Percentiles rank a stretch among this genome's conserved stretches.
These are phyloP conservation scores for Dysidea cf. avara DNA, from an alignment of 37 sponge, comb jelly and placozoan genomes.

Conservation along the genomic window DNA sequence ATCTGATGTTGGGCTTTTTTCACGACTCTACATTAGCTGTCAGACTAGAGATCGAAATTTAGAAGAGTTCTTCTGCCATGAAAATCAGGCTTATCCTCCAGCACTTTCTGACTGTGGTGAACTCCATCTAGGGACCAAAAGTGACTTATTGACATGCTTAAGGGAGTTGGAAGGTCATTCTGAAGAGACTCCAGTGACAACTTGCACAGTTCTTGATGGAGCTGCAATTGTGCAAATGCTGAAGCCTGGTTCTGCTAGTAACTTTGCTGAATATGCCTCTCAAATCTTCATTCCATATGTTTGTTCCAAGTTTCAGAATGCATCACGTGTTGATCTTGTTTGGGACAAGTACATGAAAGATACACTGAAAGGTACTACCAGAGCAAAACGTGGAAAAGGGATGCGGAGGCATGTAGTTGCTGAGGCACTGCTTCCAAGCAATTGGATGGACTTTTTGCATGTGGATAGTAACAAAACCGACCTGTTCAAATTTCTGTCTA, in stretches of 20 bases:
- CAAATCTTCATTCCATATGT: constrained; percentile 42
- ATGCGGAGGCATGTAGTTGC: constrained; percentile 28
- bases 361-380: constrained; percentile 23
- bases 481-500: constrained; percentile 5
- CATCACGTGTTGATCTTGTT: constrained; percentile 31
- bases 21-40: constrained; percentile 30
- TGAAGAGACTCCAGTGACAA: constrained; percentile 1
- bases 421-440: constrained; percentile 17
- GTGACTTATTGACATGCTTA: constrained; percentile 32
- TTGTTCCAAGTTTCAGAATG: constrained; percentile 16
- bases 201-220: constrained; percentile 19
- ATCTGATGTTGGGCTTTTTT: constrained; percentile 25
- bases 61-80: constrained; percentile 3
- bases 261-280: constrained; percentile 29
- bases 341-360: constrained; percentile 30
- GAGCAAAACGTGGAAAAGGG: constrained; percentile 43
- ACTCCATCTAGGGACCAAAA: constrained; percentile 34
- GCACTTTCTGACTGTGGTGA: constrained; percentile 22
- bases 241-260: constrained; percentile 23
- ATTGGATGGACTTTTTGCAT: constrained; percentile 18
- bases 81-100: constrained; percentile 4
- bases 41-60: constrained; percentile 23
- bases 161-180: constrained; percentile 3
- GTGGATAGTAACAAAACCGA: constrained; percentile 13
- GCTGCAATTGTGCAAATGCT: constrained; percentile 46